phyloP scores from a whole-genome alignment of 2,888 invertebrate genomes.

The Brassicogethes aeneus region DNA sequence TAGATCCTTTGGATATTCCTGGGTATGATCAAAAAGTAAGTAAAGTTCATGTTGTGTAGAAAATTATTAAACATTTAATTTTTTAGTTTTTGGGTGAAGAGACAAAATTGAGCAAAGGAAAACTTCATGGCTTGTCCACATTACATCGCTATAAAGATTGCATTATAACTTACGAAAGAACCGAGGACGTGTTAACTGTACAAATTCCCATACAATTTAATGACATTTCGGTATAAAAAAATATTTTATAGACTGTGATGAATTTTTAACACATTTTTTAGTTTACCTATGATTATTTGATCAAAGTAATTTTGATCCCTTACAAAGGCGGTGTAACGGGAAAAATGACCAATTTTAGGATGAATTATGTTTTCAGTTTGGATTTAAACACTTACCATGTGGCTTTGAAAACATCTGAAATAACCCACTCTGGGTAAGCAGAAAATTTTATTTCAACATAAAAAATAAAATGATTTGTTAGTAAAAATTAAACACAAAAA shows the following conservation, averaged over 20 bases:
- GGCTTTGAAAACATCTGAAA: constrained; percentile 19
- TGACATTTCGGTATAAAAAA: no score
- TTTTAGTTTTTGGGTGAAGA: not conserved
- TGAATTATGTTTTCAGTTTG: constrained; percentile 18
- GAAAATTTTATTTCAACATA: no score
- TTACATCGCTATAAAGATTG: not conserved
- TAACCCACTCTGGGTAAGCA: constrained; percentile 26
- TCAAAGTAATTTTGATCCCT: constrained; percentile 45
- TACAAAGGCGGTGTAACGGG: constrained; percentile 46
- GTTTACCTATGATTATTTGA: constrained; percentile 45
- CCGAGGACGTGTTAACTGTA: not conserved
- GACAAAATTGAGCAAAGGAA: not conserved
- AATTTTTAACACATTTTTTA: no score
- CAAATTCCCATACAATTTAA: not conserved
- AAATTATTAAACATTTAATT: not conserved
- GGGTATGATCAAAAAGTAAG: not conserved
- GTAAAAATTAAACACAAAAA: constrained; percentile 3
- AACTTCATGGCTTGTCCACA: not conserved
- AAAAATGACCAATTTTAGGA: constrained; percentile 30
- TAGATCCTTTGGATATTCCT: not conserved
- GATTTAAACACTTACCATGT: constrained; percentile 18
- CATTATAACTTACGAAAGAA: not conserved
- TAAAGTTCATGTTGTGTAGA: no score
- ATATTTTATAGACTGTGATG: no score
- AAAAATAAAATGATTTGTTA: not conserved